phyloP scores from a whole-genome alignment of 2,888 invertebrate genomes.

The Nebria brevicollis region DNA sequence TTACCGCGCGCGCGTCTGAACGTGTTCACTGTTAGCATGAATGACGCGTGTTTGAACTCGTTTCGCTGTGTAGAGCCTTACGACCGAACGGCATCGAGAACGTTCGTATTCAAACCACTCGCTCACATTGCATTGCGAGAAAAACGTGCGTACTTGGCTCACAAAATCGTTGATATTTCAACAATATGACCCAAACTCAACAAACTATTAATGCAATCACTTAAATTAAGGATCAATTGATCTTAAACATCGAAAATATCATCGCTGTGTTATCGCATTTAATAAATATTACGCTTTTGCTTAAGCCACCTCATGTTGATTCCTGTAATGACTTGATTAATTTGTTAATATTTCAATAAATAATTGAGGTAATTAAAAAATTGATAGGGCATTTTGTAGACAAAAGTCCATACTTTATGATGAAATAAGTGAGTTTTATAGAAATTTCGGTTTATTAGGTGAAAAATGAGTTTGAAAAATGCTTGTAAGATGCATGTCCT shows the following conservation, averaged over 20 bases:
- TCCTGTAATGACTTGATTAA: constrained; percentile 1
- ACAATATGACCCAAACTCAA: neutral
- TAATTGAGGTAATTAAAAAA: neutral
- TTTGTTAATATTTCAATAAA: neutral
- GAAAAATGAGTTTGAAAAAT: neutral
- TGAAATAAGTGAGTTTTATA: neutral
- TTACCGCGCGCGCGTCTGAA: neutral
- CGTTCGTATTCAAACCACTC: neutral
- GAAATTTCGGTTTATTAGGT: neutral
- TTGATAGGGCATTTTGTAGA: neutral
- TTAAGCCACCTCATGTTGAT: neutral
- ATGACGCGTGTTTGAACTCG: neutral
- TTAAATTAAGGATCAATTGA: neutral
- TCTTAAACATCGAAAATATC: neutral
- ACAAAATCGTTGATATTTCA: constrained; percentile 2
- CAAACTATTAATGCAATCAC: neutral
- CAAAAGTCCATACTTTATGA: neutral
- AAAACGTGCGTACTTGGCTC: constrained; percentile 5
- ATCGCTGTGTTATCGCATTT: neutral
- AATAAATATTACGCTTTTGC: neutral
- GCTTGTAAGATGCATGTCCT: neutral
- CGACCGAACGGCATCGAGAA: neutral
- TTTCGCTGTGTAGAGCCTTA: neutral
- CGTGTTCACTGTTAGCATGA: neutral
- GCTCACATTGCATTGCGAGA: neutral